These are phyloP conservation scores for Epinotia brunnichana DNA, from an alignment of 2,888 invertebrate species.

Conservation along the genomic window DNA sequence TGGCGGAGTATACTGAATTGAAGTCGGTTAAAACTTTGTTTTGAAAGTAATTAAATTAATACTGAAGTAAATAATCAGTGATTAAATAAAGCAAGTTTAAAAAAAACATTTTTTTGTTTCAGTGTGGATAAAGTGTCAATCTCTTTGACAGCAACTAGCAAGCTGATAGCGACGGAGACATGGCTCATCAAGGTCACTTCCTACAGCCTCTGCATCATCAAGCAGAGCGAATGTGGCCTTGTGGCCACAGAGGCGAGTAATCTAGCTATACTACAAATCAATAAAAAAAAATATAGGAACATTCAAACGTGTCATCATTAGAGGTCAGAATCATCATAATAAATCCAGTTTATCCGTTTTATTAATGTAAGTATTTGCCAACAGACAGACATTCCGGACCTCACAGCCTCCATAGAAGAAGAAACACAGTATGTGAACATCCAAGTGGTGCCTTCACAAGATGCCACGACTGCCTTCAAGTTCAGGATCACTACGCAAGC, in stretches of 20 bases:
- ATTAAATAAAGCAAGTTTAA: too few species aligned
- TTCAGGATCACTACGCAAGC: constrained; percentile 91
- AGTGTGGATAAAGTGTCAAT: constrained; percentile 90
- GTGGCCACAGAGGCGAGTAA: constrained; percentile 86
- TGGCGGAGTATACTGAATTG: too few species aligned
- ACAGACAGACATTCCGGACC: constrained; percentile 87
- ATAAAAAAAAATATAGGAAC: too few species aligned
- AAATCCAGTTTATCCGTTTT: too few species aligned
- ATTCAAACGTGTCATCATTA: too few species aligned
- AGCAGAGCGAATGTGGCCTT: constrained; percentile 91
- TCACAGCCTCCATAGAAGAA: constrained; percentile 87
- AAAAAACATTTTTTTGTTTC: constrained; percentile 50
- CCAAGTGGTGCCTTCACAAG: constrained; percentile 86
- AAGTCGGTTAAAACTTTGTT: too few species aligned
- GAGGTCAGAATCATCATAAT: too few species aligned
- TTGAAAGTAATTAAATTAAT: too few species aligned
- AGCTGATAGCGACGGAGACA: constrained; percentile 90
- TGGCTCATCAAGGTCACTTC: constrained; percentile 94
- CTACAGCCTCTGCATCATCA: constrained; percentile 88
- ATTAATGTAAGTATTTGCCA: neutral
- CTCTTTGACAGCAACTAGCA: constrained; percentile 86
- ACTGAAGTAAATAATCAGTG: too few species aligned
- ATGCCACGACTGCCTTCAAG: constrained; percentile 84
- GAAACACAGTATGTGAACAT: constrained; percentile 92
- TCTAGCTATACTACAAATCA: neutral